These are phyloP conservation scores for Lepidonotus clava DNA, from an alignment of 2,888 invertebrate genomes.

Conservation along the genomic window DNA sequence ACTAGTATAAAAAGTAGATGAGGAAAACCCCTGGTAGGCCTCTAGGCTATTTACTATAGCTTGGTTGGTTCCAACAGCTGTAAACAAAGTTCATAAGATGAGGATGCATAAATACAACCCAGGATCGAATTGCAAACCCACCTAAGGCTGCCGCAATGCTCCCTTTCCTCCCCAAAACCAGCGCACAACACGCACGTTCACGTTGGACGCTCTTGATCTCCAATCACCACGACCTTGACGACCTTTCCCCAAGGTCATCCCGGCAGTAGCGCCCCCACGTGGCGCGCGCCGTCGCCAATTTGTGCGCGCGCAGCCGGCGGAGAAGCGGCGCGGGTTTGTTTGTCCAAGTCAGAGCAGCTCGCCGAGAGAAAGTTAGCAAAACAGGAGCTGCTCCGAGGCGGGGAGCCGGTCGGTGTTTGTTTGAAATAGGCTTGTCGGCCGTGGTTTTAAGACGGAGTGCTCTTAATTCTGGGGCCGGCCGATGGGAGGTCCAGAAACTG, in stretches of 20 bases:
- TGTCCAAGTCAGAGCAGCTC: background rate
- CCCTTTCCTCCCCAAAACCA: too few species aligned
- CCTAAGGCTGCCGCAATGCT: too few species aligned
- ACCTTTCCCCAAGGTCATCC: background rate
- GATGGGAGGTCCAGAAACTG: background rate
- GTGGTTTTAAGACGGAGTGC: background rate
- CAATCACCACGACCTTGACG: background rate
- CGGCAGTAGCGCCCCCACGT: background rate
- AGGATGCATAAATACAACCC: too few species aligned
- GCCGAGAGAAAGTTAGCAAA: conserved; percentile 29
- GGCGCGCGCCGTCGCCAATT: conserved; percentile 12
- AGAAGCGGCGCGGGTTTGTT: conserved; percentile 18
- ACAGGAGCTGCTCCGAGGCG: background rate
- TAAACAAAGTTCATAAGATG: too few species aligned
- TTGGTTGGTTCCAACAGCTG: too few species aligned
- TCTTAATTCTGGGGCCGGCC: background rate
- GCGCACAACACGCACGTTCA: too few species aligned
- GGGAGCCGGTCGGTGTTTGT: background rate
- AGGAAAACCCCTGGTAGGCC: too few species aligned
- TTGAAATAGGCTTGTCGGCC: background rate
- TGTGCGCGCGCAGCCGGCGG: conserved; percentile 11
- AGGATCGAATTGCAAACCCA: too few species aligned
- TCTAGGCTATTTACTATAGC: too few species aligned
- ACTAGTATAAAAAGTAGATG: too few species aligned
- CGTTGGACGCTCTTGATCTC: too few species aligned